Base-by-base conservation (phyloP, 2,797 vertebrate genomes). In the Acanthis flammea region DNA sequence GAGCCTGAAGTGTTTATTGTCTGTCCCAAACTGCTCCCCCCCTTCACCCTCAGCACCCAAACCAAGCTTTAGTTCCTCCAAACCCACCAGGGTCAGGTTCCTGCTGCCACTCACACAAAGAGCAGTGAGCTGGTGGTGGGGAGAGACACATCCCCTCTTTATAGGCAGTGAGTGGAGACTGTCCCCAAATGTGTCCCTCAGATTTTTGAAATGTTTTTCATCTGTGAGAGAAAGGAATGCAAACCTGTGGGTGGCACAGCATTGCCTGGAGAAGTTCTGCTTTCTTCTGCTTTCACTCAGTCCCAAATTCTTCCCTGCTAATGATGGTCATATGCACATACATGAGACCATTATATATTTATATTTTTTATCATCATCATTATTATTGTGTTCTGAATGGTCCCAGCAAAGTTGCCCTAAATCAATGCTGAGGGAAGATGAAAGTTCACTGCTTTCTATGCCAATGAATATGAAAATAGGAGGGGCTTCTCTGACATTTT, bases 131-230 rank as follows among this genome's bases (percentile, higher is more conserved):
- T 68, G 60, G 4, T 33, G 13, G 31, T 65, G 27, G 19, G 39
- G 53, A 21, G 44, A 47, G 21, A 7, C 0, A 7, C 6, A 1
- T 19, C 79, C 21, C 60, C 25, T 19, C 60, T 53, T 50, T 11
- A 3, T 0, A 48, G 61, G 44, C 48, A 17, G 18, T 2, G 75
- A 60, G 16, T 4, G 42, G 50, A 51, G 22, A 25, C 30, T 23
- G 39, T 42, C 54, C 90, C 66, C 50, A 58, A 41, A 35, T 0
- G 0, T 2, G 11, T 47, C 76, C 44, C 51, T 74, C 0, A 1
- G 35, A 66, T 37, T 63, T 86, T 60, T 0, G 1, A 44, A 31
- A 17, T 0, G 0, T 23, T 84, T 88, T 86, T 58, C 47, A 39
- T 66, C 77, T 22, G 50, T 55, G 74, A 10, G 42, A 91, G 75